Evolutionary conservation across 2,888 invertebrate species (phyloP).

Genomic region (Drosophila gaucha): DNA sequence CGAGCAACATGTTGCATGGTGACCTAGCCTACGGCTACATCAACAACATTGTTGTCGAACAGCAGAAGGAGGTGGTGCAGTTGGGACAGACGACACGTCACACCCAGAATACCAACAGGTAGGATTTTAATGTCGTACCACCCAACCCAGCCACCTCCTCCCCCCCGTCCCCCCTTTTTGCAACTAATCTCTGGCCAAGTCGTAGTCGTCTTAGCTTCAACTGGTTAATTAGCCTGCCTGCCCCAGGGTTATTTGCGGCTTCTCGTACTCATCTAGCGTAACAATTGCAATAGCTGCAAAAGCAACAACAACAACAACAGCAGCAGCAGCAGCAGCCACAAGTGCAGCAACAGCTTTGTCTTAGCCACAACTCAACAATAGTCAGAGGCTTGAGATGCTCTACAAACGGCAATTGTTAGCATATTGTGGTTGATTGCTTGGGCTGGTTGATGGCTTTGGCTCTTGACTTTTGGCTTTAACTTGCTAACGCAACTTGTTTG

Average conservation of each 20-base stretch:
- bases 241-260: neutral
- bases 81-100: no score
- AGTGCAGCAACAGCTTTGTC: neutral
- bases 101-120: constrained; percentile 67
- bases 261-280: neutral
- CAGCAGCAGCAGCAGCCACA: neutral
- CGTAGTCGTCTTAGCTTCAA: neutral
- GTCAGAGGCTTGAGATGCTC: neutral
- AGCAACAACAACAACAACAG: neutral
- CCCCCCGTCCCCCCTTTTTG: no score
- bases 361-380: neutral
- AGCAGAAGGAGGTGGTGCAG: constrained; percentile 10
- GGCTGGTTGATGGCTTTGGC: no score
- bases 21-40: constrained; percentile 61
- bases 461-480: no score
- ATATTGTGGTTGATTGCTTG: neutral
- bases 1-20: constrained; percentile 77
- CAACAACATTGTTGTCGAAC: constrained; percentile 47
- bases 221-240: neutral
- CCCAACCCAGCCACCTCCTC: no score
- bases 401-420: no score
- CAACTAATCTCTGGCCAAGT: neutral
- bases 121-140: no score
- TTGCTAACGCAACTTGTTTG: no score
- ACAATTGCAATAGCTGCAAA: neutral